A percentile compares a stretch with the other conserved stretches of the same genome.
Evolutionary conservation across 2,113 vertebrate genomes (phyloP).

Genomic region (Catharus fuscescens): DNA sequence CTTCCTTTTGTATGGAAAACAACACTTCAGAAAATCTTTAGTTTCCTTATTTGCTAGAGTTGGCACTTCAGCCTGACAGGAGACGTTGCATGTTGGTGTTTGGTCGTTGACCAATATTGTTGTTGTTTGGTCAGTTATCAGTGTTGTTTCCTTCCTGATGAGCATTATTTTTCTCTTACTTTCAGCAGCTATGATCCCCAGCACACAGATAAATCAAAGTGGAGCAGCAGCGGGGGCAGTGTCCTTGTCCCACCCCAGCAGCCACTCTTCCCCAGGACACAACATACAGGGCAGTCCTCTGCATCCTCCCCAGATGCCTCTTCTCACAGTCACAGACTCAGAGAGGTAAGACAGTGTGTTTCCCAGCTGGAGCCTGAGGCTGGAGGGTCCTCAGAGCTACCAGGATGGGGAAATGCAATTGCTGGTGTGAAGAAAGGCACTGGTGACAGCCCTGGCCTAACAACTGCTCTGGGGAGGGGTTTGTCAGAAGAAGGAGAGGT

Average conservation of each 20-base stretch:
- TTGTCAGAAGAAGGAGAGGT: not conserved
- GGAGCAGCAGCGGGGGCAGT: constrained; percentile 65
- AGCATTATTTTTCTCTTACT: constrained; percentile 25
- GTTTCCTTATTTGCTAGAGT: not conserved
- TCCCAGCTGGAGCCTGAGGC: not conserved
- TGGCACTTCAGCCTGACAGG: not conserved
- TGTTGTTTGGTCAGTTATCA: not conserved
- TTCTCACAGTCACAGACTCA: constrained; percentile 69
- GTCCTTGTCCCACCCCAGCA: constrained; percentile 72
- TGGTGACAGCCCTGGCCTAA: not conserved
- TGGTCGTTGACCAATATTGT: not conserved
- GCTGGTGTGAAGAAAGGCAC: not conserved
- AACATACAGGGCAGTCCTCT: constrained; percentile 75
- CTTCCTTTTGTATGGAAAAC: not conserved
- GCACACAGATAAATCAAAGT: constrained; percentile 66
- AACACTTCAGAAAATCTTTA: not conserved
- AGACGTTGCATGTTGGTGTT: not conserved
- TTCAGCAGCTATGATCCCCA: constrained; percentile 75
- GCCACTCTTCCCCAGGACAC: constrained; percentile 73
- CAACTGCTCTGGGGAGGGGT: not conserved
- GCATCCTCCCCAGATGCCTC: constrained; percentile 73
- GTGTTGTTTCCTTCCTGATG: not conserved
- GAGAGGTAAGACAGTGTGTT: constrained; percentile 76
- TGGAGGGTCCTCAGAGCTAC: constrained; percentile 30
- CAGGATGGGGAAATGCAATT: not conserved